Evolutionary conservation across 1,140 invertebrate genomes (phyloP), one percentile per base, ranked within the genome.

Genomic region (Nephila pilipes): DNA sequence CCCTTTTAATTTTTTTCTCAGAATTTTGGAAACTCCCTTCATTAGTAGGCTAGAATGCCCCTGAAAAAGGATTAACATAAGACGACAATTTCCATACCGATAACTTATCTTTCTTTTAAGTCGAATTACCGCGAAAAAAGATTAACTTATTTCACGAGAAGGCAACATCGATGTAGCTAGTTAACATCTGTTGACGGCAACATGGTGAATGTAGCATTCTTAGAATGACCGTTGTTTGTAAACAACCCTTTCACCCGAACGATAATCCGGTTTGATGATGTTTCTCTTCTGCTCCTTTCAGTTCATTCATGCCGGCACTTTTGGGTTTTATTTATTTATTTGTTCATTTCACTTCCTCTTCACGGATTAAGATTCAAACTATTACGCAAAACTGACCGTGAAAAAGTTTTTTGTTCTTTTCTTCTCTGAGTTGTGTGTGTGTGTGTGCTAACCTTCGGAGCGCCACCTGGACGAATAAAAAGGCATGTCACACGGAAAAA

Each of bases 371-470:
- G 69, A 20, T 32, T 18, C 80, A 29, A 38, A 81, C 55, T 18
- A 81, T 90, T 90, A 57, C 36, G 8, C 25, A 38, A 81, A 81
- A 90, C 6, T 90, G 89, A 83, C 89, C 89, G 57, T 90, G 89
- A 90, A 90, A 81, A 90, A n/a, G 79, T 5, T 58, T 58, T 38
- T 90, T 75, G 16, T 75, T 75, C 32, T 32, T 75, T 75, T 75
- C 69, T 55, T 20, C 75, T 54, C 36, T 58, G 75, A 81, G 25
- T 63, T 4, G 16, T 18, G 14, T 6, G 5, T 25, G 5, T 22
- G 10, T 25, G 10, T 65, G 2, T 22, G 2, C 20, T 89, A 79
- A 55, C 87, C 87, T 89, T 89, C 87, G 32, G 29, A 90, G 79
- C 89, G 89, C 89, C 89, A 81, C 54, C 89, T 90, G 46, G 12